These are phyloP conservation scores for Drosophila punjabiensis DNA, from an alignment of 1,140 invertebrate genomes.

Conservation along the genomic window DNA sequence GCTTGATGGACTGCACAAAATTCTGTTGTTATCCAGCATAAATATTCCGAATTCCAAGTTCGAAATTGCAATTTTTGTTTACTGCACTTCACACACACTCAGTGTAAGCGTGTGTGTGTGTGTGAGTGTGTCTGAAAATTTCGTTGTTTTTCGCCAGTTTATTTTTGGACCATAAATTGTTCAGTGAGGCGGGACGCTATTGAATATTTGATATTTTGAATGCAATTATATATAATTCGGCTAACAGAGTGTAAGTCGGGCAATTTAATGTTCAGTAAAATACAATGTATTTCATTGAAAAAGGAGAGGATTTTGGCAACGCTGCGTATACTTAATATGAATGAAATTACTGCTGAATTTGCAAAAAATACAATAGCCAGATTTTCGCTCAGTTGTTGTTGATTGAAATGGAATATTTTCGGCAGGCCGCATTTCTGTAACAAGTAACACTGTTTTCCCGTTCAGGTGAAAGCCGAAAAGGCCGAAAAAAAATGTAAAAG, in stretches of 20 bases:
- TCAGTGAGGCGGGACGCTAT: constrained; percentile 41
- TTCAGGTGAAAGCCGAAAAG: constrained; percentile 27
- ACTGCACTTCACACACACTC: constrained; percentile 58
- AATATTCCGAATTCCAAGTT: constrained; percentile 30
- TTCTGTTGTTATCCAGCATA: constrained; percentile 28
- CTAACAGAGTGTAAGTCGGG: constrained; percentile 15
- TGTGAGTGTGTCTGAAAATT: constrained; percentile 21
- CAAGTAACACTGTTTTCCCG: neutral
- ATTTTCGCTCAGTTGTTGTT: neutral
- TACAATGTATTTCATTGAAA: constrained; percentile 27
- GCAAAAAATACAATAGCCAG: constrained; percentile 7
- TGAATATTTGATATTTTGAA: constrained; percentile 62
- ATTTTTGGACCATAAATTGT: constrained; percentile 57
- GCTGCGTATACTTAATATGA: constrained; percentile 46
- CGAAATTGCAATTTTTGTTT: constrained; percentile 47
- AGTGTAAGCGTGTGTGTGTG: constrained; percentile 5
- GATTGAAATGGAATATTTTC: constrained; percentile 9
- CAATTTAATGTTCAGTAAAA: constrained; percentile 8
- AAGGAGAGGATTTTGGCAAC: constrained; percentile 5
- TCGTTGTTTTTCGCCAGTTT: constrained; percentile 38
- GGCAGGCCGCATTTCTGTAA: neutral
- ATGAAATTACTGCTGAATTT: constrained; percentile 32
- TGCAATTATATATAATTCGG: constrained; percentile 41
- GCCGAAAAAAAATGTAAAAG: constrained; percentile 3
- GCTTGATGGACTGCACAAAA: constrained; percentile 15